Base-by-base conservation (phyloP, 2,797 vertebrate genomes). In the Microctenopoma steveboyesi region DNA sequence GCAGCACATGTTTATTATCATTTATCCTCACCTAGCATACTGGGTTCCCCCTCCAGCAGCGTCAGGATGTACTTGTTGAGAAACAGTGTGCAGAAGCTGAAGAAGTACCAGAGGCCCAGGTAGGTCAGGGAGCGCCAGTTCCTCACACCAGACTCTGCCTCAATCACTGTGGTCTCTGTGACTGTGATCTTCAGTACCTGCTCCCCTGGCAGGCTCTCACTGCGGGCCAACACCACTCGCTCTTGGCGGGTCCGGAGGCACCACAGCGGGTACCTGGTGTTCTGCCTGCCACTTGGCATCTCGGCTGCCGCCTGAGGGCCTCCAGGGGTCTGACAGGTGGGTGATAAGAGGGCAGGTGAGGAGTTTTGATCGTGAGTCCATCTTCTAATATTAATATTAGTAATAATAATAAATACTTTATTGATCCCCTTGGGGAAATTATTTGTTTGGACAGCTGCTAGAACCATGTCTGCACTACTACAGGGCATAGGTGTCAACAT, bases 21-120 rank as follows among this genome's bases (percentile, higher is more conserved):
- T 18, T 51, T 33, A 0, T 54, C 4, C 75, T 84, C 94, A 98
- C 98, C 97, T 58, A 99, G 88, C 95, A 96, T 95, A 91, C 97
- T 95, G 3, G 98, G 98, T 82, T 98, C 97, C 55, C 97, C 97
- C 75, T 98, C 96, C 83, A 99, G 91, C 81, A 99, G 91, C 0
- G 97, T 95, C 65, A 99, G 89, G 62, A 99, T 98, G 76, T 99
- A 97, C 86, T 99, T 99, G 92, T 99, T 99, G 64, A 99, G 97
- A 75, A 98, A 99, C 7, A 99, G 94, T 0, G 97, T 99, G 92
- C 96, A 98, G 91, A 99, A 99, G 92, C 98, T 99, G 92, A 99
- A 97, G 92, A 97, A 97, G 86, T 95, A 99, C 98, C 98, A 99
- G 22, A 98, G 78, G 0, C 84, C 83, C 88, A 99, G 92, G 92